phyloP scores from a whole-genome alignment of 2,113 vertebrate species.

The Pachycephala philippinensis region DNA sequence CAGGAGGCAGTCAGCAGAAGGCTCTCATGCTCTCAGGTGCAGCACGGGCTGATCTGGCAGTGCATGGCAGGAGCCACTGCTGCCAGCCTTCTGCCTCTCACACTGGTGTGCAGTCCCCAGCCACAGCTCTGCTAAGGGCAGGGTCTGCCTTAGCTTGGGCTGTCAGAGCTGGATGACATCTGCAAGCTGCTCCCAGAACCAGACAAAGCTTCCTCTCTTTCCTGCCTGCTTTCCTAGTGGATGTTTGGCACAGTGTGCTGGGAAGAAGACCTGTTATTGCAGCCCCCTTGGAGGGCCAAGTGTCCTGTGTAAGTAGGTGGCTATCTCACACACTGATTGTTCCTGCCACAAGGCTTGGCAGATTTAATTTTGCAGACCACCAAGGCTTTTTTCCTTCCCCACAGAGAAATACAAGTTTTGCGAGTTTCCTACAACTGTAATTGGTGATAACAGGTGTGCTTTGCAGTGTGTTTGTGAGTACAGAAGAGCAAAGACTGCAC shows the following conservation, averaged over 20 bases:
- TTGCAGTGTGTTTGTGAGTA: neutral
- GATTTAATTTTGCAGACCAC: neutral
- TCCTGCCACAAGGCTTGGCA: neutral
- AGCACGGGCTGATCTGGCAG: rapidly evolving
- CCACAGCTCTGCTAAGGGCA: neutral
- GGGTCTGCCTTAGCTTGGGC: neutral
- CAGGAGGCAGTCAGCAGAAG: neutral
- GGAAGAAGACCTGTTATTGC: neutral
- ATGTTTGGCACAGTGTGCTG: neutral
- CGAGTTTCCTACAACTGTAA: neutral
- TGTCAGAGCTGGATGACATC: neutral
- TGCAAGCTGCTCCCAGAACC: neutral
- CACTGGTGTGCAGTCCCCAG: neutral
- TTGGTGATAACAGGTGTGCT: neutral
- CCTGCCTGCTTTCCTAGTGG: neutral
- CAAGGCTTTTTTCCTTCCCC: neutral
- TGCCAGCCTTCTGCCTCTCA: neutral
- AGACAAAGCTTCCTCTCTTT: neutral
- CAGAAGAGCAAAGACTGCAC: neutral
- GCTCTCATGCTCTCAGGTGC: rapidly evolving
- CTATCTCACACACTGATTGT: neutral
- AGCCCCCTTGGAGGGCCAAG: neutral
- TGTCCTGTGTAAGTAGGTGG: neutral
- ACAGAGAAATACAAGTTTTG: neutral
- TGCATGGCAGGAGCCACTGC: neutral